Conservation (phyloP, 2,113 vertebrate species). For the Archilochus colubris region DNA sequence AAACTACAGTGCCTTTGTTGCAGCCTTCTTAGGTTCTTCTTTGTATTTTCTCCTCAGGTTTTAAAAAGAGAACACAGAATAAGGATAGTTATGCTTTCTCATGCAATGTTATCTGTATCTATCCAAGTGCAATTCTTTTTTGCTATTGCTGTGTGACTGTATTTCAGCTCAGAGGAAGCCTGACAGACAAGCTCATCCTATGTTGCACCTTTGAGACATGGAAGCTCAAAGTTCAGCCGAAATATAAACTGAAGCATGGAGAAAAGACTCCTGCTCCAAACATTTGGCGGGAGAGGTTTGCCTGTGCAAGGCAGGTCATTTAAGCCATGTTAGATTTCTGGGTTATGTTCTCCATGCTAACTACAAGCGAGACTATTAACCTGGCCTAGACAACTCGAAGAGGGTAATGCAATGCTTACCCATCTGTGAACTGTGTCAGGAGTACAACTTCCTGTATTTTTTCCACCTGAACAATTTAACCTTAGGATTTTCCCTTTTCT, state of each 20-base stretch:
- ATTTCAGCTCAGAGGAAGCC: neutral
- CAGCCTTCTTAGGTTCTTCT: neutral
- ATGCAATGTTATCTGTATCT: neutral
- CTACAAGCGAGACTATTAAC: neutral
- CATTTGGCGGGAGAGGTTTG: neutral
- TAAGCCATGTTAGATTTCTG: neutral
- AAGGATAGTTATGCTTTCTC: neutral
- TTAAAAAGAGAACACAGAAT: neutral
- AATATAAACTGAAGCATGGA: neutral
- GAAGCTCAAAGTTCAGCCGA: neutral
- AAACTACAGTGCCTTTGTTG: neutral
- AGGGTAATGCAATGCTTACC: neutral
- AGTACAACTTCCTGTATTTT: neutral
- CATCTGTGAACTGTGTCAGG: neutral
- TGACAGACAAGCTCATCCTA: neutral
- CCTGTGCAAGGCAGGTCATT: neutral
- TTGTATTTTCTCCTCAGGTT: neutral
- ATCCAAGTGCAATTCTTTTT: neutral
- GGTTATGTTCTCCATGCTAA: accelerated
- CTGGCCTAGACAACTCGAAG: neutral
- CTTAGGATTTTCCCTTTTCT: neutral
- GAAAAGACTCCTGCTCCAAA: neutral
- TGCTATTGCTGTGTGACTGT: neutral
- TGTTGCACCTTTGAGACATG: neutral
- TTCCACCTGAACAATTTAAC: neutral